Evolutionary conservation across 2,113 vertebrate species (phyloP), one percentile per base, ranked within the genome.

Genomic region (Oceanodroma tethys): DNA sequence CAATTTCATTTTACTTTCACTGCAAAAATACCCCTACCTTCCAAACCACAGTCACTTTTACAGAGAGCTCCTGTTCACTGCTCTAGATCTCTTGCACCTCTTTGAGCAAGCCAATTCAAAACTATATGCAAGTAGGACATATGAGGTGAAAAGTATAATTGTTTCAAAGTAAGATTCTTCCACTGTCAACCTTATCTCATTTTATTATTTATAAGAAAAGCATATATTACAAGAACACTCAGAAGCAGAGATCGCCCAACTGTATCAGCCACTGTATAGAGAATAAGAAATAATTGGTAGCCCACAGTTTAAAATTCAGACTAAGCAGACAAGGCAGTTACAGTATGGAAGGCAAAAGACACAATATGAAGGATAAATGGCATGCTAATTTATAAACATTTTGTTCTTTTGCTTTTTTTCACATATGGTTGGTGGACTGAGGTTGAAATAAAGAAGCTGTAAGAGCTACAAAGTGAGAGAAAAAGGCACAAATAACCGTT

Each of bases 371-470:
- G 14, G 47, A 56, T 40, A 67, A 87, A 56, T 25, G 8, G 13
- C 27, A 58, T 25, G 17, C 81, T 38, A 14, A 76, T 27, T 73
- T 36, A 52, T 3, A 66, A 92, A 56, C 5, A 58, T 53, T 81
- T 52, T 36, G 27, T 38, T 81, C 5, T 30, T 89, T 74, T 52
- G 26, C 27, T 40, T 70, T 59, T 88, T 83, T 79, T 63, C 22
- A 73, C 42, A 20, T 16, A 71, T 87, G 9, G 4, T 27, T 62
- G 15, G 42, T 40, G 9, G 18, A 32, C 32, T 38, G 26, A 90
- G 30, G 20, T 34, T 90, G 53, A 86, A 90, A 86, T 47, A 91
- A 93, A 82, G 47, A 82, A 91, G 32, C 58, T 70, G 5, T 68
- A 48, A 72, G 58, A 89, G 53, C 10, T 53, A 25, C 6, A 17